Evolutionary conservation across 2,113 vertebrate species (phyloP).

Genomic region (Leucosticte australis): DNA sequence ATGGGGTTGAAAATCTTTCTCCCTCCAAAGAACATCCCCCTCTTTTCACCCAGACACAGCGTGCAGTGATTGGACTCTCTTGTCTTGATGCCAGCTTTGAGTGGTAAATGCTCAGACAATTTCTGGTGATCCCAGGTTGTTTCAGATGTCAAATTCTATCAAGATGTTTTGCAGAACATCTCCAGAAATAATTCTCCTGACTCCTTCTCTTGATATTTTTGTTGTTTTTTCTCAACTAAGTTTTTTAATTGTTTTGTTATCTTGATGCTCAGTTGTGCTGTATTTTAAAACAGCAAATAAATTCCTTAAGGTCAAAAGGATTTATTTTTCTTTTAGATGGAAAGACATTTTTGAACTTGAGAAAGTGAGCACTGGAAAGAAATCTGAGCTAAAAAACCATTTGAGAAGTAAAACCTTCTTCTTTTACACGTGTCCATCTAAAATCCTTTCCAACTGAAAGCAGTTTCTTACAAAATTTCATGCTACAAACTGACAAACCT

Average conservation of each 20-base stretch:
- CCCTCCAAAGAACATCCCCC: background rate
- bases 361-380: background rate
- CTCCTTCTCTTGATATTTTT: background rate
- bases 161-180: background rate
- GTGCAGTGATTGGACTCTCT: accelerated
- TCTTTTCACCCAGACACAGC: background rate
- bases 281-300: background rate
- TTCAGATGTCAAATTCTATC: accelerated
- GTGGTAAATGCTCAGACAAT: background rate
- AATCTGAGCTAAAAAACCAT: background rate
- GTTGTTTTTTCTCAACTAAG: background rate
- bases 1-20: background rate
- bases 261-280: background rate
- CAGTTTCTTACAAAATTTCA: background rate
- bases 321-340: background rate
- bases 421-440: background rate
- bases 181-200: background rate
- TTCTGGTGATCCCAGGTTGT: background rate
- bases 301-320: background rate
- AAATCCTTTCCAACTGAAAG: background rate
- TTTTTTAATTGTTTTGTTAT: background rate
- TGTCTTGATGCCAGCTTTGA: background rate
- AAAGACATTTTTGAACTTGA: background rate
- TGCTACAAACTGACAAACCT: background rate
- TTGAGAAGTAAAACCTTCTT: background rate